Evolutionary conservation across 2,797 vertebrate species (phyloP), one percentile per base, ranked within the genome.

Genomic region (Crotalus adamanteus): DNA sequence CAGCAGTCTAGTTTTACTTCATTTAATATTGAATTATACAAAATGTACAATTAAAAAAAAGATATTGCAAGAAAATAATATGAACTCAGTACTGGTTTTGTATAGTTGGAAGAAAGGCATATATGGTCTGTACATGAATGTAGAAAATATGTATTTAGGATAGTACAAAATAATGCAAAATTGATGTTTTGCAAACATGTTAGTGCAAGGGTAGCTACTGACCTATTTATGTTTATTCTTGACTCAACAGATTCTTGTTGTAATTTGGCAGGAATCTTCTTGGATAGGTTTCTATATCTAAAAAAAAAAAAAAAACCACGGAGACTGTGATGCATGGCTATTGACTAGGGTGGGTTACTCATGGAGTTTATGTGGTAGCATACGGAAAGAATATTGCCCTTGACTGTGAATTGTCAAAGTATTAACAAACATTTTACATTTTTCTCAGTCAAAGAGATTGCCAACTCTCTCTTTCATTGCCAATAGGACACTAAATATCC

Each of bases 321-420:
- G n/a, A 91, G 11, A 57, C 11, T 86, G 69, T 91, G 93, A 93
- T 47, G 65, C 61, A 57, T 93, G 85, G 51, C 26, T 31, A 86
- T 85, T 86, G 60, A 55, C 59, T 73, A 63, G 51, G 63, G 13
- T 85, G 87, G 92, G 91, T 88, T 94, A 94, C 65, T 0, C 0
- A 47, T 65, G 60, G 94, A 93, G 90, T 95, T 94, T 93, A 65
- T 93, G 69, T 93, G 93, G 94, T 92, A 96, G 94, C 93, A 94
- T 53, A 53, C 92, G 92, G 92, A 92, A 53, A 0, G 0, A 96
- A 92, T 91, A 51, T 91, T 93, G 95, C 90, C 94, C 61, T 93
- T 94, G 86, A 91, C 91, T 92, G 94, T 94, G 93, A 96, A 96
- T 96, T 96, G 94, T 96, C 95, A 95, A 26, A 94, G 90, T 93